Base-by-base conservation (phyloP, 2,888 invertebrate genomes). In the Meteorus cinctellus region DNA sequence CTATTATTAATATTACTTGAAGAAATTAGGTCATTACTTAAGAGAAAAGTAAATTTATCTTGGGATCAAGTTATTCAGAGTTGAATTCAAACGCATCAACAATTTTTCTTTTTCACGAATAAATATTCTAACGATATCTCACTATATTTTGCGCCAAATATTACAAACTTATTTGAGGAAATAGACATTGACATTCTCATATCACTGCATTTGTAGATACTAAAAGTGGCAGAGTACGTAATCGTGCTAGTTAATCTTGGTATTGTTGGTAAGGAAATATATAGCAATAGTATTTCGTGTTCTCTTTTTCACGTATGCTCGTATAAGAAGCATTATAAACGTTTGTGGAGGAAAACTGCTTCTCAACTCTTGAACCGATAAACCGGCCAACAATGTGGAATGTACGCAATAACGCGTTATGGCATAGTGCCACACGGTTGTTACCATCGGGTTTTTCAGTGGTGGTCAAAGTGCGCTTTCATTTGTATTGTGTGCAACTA, bases 341-440 rank as follows among this genome's bases (percentile, higher is more conserved):
- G 63, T 29, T 29, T 63, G 41, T 36, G 24, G 34, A 36, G 10
- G 41, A 36, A 41, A 41, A 36, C 10, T 31, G n/a, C 19, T n/a
- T n/a, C n/a, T 65, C 10, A 12, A 65, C 34, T 65, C 19, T 65
- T 41, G 8, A 36, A 36, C 41, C 65, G 65, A 65, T 65, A 65
- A 36, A 63, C 12, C 48, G n/a, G 12, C 41, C 65, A 36, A 65
- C 65, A 65, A 65, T 65, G 12, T 19, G n/a, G 24, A 65, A 31
- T 65, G 24, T 16, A 65, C 65, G 65, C 65, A 65, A 65, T 65
- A 65, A 65, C 65, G 41, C 34, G 65, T 65, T 65, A 65, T 65
- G 65, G 65, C 65, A 65, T 19, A 16, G 65, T 36, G 65, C 65
- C 65, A 65, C 65, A 63, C 16, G 19, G 41, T 29, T 69, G 29